phyloP scores from a whole-genome alignment of 2,113 vertebrate species.

The Muscicapa adusta region DNA sequence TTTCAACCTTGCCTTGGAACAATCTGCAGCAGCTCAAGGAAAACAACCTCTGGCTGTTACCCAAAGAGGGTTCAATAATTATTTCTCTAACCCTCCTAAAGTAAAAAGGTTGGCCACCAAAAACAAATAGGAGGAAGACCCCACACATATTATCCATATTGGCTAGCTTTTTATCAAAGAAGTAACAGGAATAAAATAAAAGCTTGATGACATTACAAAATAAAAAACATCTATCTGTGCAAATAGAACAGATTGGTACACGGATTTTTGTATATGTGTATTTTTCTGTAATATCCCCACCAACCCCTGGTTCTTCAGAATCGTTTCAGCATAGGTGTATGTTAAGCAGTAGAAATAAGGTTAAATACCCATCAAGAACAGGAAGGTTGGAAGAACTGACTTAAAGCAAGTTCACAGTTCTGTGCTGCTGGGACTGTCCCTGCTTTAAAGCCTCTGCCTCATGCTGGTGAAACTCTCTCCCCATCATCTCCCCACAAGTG shows the following conservation, averaged over 20 bases:
- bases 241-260: neutral
- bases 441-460: neutral
- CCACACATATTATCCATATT: neutral
- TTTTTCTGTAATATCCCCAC: neutral
- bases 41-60: constrained; percentile 44
- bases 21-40: constrained; percentile 46
- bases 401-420: neutral
- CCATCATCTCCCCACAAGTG: no score
- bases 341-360: neutral
- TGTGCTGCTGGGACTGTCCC: neutral
- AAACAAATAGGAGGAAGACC: constrained; percentile 41
- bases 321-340: neutral
- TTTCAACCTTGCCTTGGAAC: constrained; percentile 50
- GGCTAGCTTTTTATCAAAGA: neutral
- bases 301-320: neutral
- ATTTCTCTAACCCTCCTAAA: constrained; percentile 52
- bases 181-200: neutral
- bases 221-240: neutral
- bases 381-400: neutral
- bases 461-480: rapidly evolving
- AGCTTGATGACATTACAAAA: neutral
- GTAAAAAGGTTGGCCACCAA: constrained; percentile 25
- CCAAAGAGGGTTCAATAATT: constrained; percentile 38
- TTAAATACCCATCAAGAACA: neutral
- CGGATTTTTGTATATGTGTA: neutral